Evolutionary conservation across 2,113 vertebrate species (phyloP), one percentile per base, ranked within the genome.

Genomic region (Aphyosemion australe): DNA sequence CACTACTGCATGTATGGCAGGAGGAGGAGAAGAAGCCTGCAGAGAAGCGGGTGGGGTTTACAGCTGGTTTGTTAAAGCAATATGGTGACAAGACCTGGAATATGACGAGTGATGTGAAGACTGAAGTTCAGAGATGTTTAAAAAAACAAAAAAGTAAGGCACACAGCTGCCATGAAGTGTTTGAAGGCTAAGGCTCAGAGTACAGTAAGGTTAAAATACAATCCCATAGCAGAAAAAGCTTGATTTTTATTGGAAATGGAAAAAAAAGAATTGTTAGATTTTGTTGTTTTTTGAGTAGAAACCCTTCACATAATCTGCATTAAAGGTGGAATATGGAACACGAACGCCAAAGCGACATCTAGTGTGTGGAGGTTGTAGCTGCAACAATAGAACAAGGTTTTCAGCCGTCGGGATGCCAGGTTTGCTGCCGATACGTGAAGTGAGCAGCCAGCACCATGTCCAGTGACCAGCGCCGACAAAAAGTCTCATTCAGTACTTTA

Each of bases 111-210:
- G 70, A 78, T 65, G 61, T 67, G 45, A 47, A 12, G 49, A 72
- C 69, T 62, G 54, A 79, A 72, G 60, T 18, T 61, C 49, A 72
- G 78, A 86, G 81, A 87, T 85, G 72, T 84, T 79, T 84, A 19
- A 66, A 72, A 74, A 66, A 43, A 69, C 61, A 79, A 71, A 50
- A 65, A 31, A 14, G 71, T 47, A 65, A 39, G 26, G 13, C 8
- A 7, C 6, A 7, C 66, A 57, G 59, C 20, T 34, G 12, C 55
- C 26, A 19, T 42, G 8, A 34, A n/a, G 57, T 37, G 15, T 14
- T 66, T 19, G n/a, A 8, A 10, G 34, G 19, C 34, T 46, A 26
- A 65, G 21, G 39, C 46, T 34, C 16, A 18, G 21, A 65, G 53
- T 61, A 41, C 34, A 53, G 45, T 18, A 70, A 67, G 64, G 70